phyloP scores from a whole-genome alignment of 2,888 invertebrate genomes.

The Rotaria sp. region DNA sequence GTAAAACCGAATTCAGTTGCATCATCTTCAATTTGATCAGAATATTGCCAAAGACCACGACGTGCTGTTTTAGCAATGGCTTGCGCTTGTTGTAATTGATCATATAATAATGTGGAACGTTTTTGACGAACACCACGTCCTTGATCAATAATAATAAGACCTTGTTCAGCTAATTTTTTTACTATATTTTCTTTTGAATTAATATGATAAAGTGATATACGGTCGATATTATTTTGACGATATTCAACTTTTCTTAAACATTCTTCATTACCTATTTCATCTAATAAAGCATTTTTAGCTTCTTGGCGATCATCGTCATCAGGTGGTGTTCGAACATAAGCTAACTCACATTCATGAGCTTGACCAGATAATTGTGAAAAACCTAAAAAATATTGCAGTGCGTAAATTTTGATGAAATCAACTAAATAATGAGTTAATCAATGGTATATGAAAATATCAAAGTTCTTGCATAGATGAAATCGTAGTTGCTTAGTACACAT shows the following conservation, averaged over 20 bases:
- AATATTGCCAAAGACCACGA: slow-evolving; percentile 88
- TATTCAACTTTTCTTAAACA: slow-evolving; percentile 77
- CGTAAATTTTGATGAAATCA: too few relatives aligned
- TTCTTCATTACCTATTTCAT: slow-evolving; percentile 67
- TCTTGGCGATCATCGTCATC: slow-evolving; percentile 75
- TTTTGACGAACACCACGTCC: slow-evolving; percentile 27
- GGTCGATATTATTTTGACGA: slow-evolving; percentile 56
- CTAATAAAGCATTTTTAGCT: slow-evolving; percentile 65
- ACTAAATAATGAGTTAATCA: too few relatives aligned
- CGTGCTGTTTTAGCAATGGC: slow-evolving; percentile 68
- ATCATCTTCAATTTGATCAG: slow-evolving; percentile 92
- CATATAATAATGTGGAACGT: not conserved
- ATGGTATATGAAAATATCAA: too few relatives aligned
- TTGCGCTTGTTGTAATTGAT: slow-evolving; percentile 2
- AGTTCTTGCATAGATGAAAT: too few relatives aligned
- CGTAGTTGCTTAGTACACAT: too few relatives aligned
- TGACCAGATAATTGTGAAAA: slow-evolving; percentile 64
- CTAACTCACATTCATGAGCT: slow-evolving; percentile 78
- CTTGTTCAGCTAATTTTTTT: slow-evolving; percentile 75
- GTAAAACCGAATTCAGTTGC: slow-evolving; percentile 65
- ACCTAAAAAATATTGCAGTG: too few relatives aligned
- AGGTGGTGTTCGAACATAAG: slow-evolving; percentile 72
- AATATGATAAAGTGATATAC: slow-evolving; percentile 47
- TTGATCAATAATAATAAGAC: slow-evolving; percentile 72
- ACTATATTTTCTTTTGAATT: slow-evolving; percentile 64